Evolutionary conservation across 2,888 invertebrate species (phyloP), one percentile per base, ranked within the genome.

Genomic region (Ctena decussata): DNA sequence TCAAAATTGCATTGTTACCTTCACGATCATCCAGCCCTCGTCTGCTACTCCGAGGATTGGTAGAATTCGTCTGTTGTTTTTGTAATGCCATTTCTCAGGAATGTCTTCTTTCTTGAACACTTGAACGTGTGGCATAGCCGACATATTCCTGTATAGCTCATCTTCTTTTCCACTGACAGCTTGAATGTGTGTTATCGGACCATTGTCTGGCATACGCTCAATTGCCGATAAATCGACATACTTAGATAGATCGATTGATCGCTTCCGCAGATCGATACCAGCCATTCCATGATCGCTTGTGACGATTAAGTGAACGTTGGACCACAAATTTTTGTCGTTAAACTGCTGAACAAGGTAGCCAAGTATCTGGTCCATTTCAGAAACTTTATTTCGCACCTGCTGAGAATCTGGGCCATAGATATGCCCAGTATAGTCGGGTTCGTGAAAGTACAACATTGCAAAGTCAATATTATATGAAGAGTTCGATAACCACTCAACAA

Each of bases 21-120:
- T 83, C 0, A 88, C 84, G 21, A 94, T 87, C 18, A 83, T 97
- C 95, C 97, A 97, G 21, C 97, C 97, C 41, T 96, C 96, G 87
- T 97, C 96, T 0, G 97, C 97, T 41, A 97, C 96, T 0, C 97
- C 96, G 73, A 97, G 95, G 84, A 97, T 97, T 0, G 97, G 97
- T 35, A 97, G 97, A n/a, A 97, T 96, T 75, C 97, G 95, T 18
- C 95, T 92, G 92, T 97, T 97, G 87, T 97, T 96, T 77, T 96
- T 96, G 90, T 97, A 97, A 94, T 97, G 97, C 97, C 97, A 97
- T 27, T 92, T 89, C 5, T 96, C 95, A 0, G 97, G 97, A 74
- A 97, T 96, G 18, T 97, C 96, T n/a, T 96, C 95, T 90, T 96
- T 97, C 89, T 95, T 96, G 91, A 97, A 97, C 12, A 97, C 97